phyloP scores from a whole-genome alignment of 1,140 invertebrate species.

The Bombus breviceps region DNA sequence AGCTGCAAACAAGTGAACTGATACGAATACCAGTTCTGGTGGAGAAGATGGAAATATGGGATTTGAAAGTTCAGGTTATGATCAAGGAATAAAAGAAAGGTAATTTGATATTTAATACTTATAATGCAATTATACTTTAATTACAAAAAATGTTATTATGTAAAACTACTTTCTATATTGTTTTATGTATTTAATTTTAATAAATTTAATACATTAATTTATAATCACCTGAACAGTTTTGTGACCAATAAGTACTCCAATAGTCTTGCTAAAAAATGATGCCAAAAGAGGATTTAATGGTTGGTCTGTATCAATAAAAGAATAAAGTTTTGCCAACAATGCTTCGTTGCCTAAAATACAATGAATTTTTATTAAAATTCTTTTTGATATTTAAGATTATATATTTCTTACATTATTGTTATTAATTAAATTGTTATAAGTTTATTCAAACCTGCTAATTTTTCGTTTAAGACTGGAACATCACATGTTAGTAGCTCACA shows the following conservation, averaged over 20 bases:
- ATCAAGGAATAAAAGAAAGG: conserved; percentile 33
- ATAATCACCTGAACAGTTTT: conserved; percentile 88
- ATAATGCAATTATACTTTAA: not conserved
- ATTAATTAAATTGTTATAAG: not conserved
- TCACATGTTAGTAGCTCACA: conserved; percentile 97
- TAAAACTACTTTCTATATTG: conserved; percentile 3
- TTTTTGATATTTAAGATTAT: not conserved
- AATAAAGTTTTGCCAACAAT: conserved; percentile 92
- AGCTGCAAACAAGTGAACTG: conserved; percentile 95
- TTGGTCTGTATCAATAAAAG: conserved; percentile 93
- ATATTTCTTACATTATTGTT: not conserved
- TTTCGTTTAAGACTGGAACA: conserved; percentile 92
- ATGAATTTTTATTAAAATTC: not conserved
- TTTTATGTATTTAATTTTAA: conserved; percentile 8
- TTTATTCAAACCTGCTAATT: conserved; percentile 85
- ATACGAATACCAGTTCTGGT: conserved; percentile 94
- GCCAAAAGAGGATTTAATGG: conserved; percentile 96
- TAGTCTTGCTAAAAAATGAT: conserved; percentile 97
- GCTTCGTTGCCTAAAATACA: conserved; percentile 85
- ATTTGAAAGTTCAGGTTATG: conserved; percentile 24
- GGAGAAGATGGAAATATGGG: conserved; percentile 68
- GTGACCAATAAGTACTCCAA: conserved; percentile 92
- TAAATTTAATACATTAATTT: conserved; percentile 17
- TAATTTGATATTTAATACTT: conserved; percentile 49
- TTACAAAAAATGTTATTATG: not conserved